Percentiles rank a stretch among this genome's conserved stretches.
Conservation (phyloP, 2,797 vertebrate genomes). For the Psittacula echo region DNA sequence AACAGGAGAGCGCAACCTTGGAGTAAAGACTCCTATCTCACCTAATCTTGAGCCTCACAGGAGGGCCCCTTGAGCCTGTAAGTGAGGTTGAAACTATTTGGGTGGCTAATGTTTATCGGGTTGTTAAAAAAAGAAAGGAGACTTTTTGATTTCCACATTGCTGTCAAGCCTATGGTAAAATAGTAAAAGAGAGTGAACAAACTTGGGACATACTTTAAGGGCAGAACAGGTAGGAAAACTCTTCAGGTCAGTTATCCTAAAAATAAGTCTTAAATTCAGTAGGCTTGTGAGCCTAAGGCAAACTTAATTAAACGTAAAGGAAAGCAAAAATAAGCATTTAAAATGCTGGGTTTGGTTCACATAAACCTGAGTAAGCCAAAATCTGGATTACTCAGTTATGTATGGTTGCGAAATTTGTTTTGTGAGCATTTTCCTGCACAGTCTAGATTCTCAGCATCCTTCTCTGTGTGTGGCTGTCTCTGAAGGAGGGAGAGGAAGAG, state of each 20-base stretch:
- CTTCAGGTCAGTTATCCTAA: not conserved
- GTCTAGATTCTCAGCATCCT: not conserved
- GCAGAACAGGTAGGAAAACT: not conserved
- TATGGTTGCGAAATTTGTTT: constrained; percentile 60
- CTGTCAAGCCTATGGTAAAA: not conserved
- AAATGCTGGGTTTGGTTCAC: constrained; percentile 67
- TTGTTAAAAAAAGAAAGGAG: not conserved
- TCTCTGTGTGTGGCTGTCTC: not conserved
- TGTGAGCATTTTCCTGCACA: constrained; percentile 41
- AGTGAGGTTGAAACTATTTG: not conserved
- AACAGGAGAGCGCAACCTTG: not conserved
- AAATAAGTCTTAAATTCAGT: constrained; percentile 48
- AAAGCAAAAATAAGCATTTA: constrained; percentile 63
- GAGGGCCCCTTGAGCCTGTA: not conserved
- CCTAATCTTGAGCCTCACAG: not conserved
- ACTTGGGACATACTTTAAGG: not conserved
- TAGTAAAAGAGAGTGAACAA: not conserved
- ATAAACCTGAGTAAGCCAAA: constrained; percentile 67
- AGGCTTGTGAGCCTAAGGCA: constrained; percentile 52
- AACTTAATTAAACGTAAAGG: constrained; percentile 70
- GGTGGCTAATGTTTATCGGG: not conserved
- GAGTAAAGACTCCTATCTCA: not conserved
- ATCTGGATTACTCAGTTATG: constrained; percentile 69
- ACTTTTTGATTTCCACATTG: not conserved
- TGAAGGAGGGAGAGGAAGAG: not conserved